Conservation (phyloP, 1,140 invertebrate species). For the Drosophila quadrilineata region DNA sequence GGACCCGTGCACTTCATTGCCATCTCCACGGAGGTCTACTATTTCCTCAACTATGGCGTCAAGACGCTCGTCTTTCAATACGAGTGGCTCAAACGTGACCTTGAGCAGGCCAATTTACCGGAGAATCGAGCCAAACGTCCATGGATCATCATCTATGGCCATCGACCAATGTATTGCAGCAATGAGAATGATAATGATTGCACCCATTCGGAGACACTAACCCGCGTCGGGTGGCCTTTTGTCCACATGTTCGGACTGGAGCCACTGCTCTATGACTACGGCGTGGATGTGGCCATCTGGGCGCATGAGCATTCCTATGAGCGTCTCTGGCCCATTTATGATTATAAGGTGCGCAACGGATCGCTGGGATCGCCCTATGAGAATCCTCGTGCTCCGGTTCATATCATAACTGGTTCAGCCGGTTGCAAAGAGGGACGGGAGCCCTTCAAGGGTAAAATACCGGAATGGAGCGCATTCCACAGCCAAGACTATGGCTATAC, state of each 20-base stretch:
- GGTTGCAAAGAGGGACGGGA: conserved; percentile 87
- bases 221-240: conserved; percentile 89
- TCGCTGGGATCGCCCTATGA: conserved; percentile 88
- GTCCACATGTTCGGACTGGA: conserved; percentile 90
- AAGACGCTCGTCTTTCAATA: conserved; percentile 93
- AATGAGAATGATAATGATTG: conserved; percentile 94
- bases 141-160: conserved; percentile 97
- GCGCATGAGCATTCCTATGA: conserved; percentile 99
- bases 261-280: conserved; percentile 92
- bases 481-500: conserved; percentile 97
- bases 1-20: conserved; percentile 96
- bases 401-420: conserved; percentile 96
- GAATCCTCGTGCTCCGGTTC: conserved; percentile 94
- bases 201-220: conserved; percentile 88
- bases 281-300: conserved; percentile 96
- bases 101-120: conserved; percentile 86
- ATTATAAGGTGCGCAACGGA: conserved; percentile 93
- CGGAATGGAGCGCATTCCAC: conserved; percentile 77
- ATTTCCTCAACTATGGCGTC: conserved; percentile 94
- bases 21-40: conserved; percentile 97
- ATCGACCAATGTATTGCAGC: conserved; percentile 98
- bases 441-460: conserved; percentile 80
- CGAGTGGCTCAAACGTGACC: conserved; percentile 92
- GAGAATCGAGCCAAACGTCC: conserved; percentile 87
- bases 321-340: conserved; percentile 95